A percentile compares a stretch with the other conserved stretches of the same genome.
Conservation (phyloP, 2,113 vertebrate species). For the Fregetta grallaria region DNA sequence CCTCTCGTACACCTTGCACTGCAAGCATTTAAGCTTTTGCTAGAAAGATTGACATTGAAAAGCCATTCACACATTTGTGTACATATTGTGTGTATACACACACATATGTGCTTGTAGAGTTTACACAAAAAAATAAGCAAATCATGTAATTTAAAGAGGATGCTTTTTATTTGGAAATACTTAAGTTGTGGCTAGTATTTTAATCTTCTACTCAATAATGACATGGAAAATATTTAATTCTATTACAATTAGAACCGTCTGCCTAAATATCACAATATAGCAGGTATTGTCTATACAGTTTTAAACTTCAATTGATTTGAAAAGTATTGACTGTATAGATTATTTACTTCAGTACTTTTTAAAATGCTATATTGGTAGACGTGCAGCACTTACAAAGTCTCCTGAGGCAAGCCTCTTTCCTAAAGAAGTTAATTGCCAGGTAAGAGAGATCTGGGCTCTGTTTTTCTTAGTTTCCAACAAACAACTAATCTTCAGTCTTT, state of each 20-base stretch:
- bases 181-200: not conserved
- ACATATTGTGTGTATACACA: fast-evolving
- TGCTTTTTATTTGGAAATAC: not conserved
- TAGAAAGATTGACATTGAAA: not conserved
- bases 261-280: not conserved
- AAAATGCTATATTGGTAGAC: not conserved
- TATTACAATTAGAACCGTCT: not conserved
- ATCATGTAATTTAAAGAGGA: not conserved
- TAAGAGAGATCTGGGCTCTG: not conserved
- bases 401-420: not conserved
- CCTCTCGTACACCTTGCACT: not conserved
- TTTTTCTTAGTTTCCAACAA: not conserved
- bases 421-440: not conserved
- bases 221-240: not conserved
- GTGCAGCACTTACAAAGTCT: not conserved
- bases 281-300: not conserved
- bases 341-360: not conserved
- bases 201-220: not conserved
- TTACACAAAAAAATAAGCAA: not conserved
- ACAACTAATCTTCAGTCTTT: not conserved
- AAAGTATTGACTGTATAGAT: not conserved
- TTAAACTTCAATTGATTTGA: not conserved
- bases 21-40: not conserved
- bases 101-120: fast-evolving
- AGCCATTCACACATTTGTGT: not conserved